These are phyloP conservation scores for Drosophila greeni DNA, from an alignment of 2,888 invertebrate species.

Conservation along the genomic window DNA sequence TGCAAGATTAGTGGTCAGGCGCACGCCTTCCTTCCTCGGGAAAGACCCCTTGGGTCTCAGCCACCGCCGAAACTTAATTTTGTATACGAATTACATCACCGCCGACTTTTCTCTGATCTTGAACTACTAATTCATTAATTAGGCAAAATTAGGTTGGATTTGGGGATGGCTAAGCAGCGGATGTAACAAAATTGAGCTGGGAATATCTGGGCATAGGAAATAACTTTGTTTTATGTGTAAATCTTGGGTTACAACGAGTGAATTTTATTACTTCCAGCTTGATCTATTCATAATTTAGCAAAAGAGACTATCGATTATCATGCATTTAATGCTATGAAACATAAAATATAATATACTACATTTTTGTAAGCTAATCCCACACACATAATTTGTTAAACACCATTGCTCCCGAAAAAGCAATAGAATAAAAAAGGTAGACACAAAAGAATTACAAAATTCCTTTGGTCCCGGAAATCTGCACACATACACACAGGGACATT, in stretches of 20 bases:
- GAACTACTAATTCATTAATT: slow-evolving; percentile 60
- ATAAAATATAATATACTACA: background rate
- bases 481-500: slow-evolving; percentile 8
- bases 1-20: slow-evolving; percentile 71
- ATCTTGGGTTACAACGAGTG: background rate
- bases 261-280: background rate
- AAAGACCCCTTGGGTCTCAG: slow-evolving; percentile 7
- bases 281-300: background rate
- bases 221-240: background rate
- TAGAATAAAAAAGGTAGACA: slow-evolving; percentile 7
- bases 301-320: background rate
- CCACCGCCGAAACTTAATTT: slow-evolving; percentile 18
- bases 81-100: slow-evolving; percentile 40
- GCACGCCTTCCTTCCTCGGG: slow-evolving; percentile 57
- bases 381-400: slow-evolving; percentile 4
- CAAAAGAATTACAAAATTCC: slow-evolving; percentile 26
- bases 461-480: slow-evolving; percentile 49
- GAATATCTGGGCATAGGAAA: slow-evolving; percentile 21
- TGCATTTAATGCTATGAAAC: background rate
- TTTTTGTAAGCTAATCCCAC: background rate
- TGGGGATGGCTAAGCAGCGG: slow-evolving; percentile 44
- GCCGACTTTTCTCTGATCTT: slow-evolving; percentile 30
- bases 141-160: slow-evolving; percentile 53
- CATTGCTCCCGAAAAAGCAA: slow-evolving; percentile 8
- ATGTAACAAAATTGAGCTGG: slow-evolving; percentile 37